Percentiles rank a stretch among this genome's conserved stretches.
phyloP scores from a whole-genome alignment of 2,113 vertebrate genomes.

The Hemibagrus wyckioides region DNA sequence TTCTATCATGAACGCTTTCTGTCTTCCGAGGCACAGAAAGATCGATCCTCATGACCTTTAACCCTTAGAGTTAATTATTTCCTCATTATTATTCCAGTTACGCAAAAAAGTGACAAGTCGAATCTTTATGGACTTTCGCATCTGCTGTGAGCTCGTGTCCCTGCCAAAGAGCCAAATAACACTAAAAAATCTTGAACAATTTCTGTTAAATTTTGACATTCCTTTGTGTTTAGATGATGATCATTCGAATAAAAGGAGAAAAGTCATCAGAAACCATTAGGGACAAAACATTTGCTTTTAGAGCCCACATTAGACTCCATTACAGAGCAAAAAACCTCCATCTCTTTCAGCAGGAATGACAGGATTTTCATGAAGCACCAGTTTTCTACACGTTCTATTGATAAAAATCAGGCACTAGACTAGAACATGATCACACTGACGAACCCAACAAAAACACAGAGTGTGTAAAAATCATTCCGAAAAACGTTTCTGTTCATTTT shows the following conservation, averaged over 20 bases:
- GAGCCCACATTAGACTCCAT: neutral
- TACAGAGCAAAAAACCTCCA: neutral
- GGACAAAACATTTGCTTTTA: neutral
- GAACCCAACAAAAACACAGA: neutral
- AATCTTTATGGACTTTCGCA: neutral
- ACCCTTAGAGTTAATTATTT: neutral
- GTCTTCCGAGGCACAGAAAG: neutral
- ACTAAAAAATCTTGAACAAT: neutral
- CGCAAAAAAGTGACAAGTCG: neutral
- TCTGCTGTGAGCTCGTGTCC: neutral
- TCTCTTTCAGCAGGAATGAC: neutral
- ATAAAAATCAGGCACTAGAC: slow-evolving; percentile 40
- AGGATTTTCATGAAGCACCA: neutral
- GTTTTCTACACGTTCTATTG: neutral
- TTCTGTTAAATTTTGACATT: neutral
- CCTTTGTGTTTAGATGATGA: neutral
- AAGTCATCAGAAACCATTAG: neutral
- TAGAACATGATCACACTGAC: neutral
- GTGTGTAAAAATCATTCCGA: neutral
- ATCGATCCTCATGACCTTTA: slow-evolving; percentile 16
- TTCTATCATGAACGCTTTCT: neutral
- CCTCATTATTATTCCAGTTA: neutral
- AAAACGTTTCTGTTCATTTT: neutral
- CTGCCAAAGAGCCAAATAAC: neutral
- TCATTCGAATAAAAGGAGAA: neutral